Percentiles rank a stretch among this genome's conserved stretches.
Evolutionary conservation across 1,140 invertebrate species (phyloP).

Genomic region (Periplaneta americana): DNA sequence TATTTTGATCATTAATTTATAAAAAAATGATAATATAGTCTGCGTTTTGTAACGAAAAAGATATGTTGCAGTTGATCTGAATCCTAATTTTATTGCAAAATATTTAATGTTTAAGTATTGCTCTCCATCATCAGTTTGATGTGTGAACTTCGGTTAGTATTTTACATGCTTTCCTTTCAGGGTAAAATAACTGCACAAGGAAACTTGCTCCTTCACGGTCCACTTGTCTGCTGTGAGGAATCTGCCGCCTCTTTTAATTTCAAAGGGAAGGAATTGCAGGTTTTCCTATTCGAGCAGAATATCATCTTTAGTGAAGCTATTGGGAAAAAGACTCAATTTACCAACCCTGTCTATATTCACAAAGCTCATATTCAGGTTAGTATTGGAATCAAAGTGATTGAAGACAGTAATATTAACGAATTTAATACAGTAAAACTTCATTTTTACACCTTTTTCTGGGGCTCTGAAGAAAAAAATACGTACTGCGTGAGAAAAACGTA

Average conservation of each 20-base stretch:
- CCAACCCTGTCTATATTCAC: constrained; percentile 92
- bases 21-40: too few species aligned
- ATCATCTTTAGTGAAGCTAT: constrained; percentile 95
- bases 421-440: neutral
- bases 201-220: constrained; percentile 87
- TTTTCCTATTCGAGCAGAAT: constrained; percentile 98
- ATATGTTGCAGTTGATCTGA: too few species aligned
- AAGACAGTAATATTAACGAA: neutral
- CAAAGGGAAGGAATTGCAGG: constrained; percentile 78
- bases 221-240: constrained; percentile 74
- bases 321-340: constrained; percentile 90
- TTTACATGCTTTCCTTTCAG: constrained; percentile 40
- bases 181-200: constrained; percentile 98
- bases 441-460: neutral
- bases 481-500: too few species aligned
- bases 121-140: too few species aligned
- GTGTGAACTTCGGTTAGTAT: too few species aligned
- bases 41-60: too few species aligned
- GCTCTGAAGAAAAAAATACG: too few species aligned
- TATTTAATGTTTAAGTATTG: too few species aligned
- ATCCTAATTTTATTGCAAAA: too few species aligned
- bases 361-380: constrained; percentile 94
- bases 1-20: too few species aligned
- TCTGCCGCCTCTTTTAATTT: constrained; percentile 32
- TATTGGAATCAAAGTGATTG: neutral